Conservation (phyloP, 92 coral and sea anemone genomes). For the Bergia sp. region DNA sequence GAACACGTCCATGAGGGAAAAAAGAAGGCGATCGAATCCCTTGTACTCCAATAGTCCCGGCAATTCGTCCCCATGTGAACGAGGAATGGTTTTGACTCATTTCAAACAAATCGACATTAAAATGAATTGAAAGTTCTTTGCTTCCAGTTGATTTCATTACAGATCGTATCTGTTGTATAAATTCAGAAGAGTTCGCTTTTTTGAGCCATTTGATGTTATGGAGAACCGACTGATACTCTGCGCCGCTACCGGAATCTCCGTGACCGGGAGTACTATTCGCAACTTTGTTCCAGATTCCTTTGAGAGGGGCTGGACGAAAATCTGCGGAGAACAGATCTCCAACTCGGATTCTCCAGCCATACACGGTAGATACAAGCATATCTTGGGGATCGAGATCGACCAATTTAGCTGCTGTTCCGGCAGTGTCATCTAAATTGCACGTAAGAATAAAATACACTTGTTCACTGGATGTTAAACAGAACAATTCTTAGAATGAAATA, state of each 20-base stretch:
- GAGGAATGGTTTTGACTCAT: not conserved
- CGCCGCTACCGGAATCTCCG: constrained; percentile 39
- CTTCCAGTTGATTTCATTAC: constrained; percentile 51
- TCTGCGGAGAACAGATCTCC: constrained; percentile 71
- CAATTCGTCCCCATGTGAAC: constrained; percentile 68
- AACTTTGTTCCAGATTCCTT: constrained; percentile 59
- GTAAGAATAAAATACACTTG: too few species aligned
- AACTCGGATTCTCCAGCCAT: constrained; percentile 78
- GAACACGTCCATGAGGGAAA: constrained; percentile 61
- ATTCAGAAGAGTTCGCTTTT: constrained; percentile 21
- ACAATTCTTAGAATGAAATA: too few species aligned
- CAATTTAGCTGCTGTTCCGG: constrained; percentile 62
- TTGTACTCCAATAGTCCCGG: constrained; percentile 71
- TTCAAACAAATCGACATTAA: constrained; percentile 66
- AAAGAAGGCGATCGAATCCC: constrained; percentile 66
- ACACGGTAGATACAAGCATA: constrained; percentile 58
- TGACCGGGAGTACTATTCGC: not conserved
- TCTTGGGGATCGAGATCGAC: constrained; percentile 76
- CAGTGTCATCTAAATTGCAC: constrained; percentile 25
- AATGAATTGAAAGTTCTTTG: constrained; percentile 67
- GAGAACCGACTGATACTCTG: constrained; percentile 70
- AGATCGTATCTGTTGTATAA: constrained; percentile 48
- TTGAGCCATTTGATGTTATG: constrained; percentile 62
- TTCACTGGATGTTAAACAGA: too few species aligned
- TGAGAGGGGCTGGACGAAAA: constrained; percentile 66